These are phyloP conservation scores for Thunnus thynnus DNA, from an alignment of 2,113 vertebrate species.

Conservation along the genomic window DNA sequence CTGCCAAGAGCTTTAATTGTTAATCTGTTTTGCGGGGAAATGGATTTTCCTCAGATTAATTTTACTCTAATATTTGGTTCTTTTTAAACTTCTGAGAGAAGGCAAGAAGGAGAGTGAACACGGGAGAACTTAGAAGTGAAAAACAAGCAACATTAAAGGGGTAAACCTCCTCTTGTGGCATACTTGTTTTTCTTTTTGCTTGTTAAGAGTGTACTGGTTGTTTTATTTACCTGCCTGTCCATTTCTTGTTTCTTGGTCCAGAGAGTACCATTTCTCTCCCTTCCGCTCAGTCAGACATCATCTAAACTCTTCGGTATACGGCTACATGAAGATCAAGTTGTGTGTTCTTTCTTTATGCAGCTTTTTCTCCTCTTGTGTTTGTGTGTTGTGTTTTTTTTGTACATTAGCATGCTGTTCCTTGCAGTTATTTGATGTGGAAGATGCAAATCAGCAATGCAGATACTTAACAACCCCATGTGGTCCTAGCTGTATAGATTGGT, in stretches of 20 bases:
- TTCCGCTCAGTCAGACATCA: conserved; percentile 6
- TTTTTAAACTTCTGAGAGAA: conserved; percentile 25
- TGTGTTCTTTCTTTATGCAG: not conserved
- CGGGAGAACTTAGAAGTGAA: not conserved
- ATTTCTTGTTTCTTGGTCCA: conserved; percentile 2
- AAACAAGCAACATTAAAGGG: conserved; percentile 34
- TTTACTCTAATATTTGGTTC: conserved; percentile 55
- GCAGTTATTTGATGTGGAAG: conserved; percentile 43
- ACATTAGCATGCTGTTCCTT: conserved; percentile 21
- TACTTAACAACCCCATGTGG: conserved; percentile 21
- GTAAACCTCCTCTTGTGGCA: not conserved
- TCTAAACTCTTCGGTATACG: conserved; percentile 9
- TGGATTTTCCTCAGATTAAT: conserved; percentile 61
- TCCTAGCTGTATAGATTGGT: not conserved
- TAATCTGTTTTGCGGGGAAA: conserved; percentile 62
- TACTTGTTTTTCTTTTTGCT: conserved; percentile 11
- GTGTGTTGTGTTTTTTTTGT: not conserved
- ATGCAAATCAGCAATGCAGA: conserved; percentile 56
- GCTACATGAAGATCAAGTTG: not conserved
- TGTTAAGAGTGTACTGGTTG: not conserved
- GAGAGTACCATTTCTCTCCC: conserved; percentile 1
- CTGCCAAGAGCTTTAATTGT: conserved; percentile 68
- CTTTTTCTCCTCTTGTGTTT: conserved; percentile 23
- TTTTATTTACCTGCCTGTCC: conserved; percentile 12
- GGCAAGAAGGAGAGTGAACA: conserved; percentile 1